phyloP scores from a whole-genome alignment of 2,888 invertebrate genomes.

The Galeopsomyia nigrocyanea region DNA sequence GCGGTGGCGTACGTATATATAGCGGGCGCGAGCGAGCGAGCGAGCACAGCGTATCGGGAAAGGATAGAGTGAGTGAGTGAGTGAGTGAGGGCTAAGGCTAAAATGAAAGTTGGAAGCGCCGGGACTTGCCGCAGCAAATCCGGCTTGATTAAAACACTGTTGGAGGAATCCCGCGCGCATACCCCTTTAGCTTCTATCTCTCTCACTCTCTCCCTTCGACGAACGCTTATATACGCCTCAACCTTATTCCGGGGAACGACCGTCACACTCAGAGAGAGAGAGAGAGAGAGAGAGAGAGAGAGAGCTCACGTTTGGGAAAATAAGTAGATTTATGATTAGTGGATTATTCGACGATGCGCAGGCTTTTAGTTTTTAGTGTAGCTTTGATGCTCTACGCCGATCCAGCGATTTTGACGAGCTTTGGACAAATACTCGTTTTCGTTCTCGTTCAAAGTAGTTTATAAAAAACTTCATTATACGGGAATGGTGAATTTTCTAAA shows the following conservation, averaged over 20 bases:
- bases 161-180: slow-evolving; percentile 64
- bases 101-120: slow-evolving; percentile 68
- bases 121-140: slow-evolving; percentile 69
- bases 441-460: slow-evolving; percentile 29
- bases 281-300: too few species aligned
- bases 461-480: not conserved
- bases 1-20: not conserved
- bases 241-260: slow-evolving; percentile 27
- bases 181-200: slow-evolving; percentile 58
- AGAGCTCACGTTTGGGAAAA: slow-evolving; percentile 28
- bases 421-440: too few species aligned
- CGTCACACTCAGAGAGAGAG: slow-evolving; percentile 41
- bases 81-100: slow-evolving; percentile 55
- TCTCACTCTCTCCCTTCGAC: slow-evolving; percentile 47
- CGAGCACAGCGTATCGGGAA: slow-evolving; percentile 28
- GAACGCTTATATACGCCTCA: slow-evolving; percentile 20
- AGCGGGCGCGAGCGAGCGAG: not conserved
- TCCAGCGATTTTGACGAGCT: too few species aligned
- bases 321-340: slow-evolving; percentile 47
- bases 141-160: slow-evolving; percentile 69
- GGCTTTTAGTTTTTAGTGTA: not conserved
- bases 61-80: slow-evolving; percentile 36
- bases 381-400: too few species aligned
- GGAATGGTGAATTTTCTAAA: too few species aligned
- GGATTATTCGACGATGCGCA: slow-evolving; percentile 5